Base-by-base conservation (phyloP, 2,888 invertebrate species). In the Osmoderma eremita region DNA sequence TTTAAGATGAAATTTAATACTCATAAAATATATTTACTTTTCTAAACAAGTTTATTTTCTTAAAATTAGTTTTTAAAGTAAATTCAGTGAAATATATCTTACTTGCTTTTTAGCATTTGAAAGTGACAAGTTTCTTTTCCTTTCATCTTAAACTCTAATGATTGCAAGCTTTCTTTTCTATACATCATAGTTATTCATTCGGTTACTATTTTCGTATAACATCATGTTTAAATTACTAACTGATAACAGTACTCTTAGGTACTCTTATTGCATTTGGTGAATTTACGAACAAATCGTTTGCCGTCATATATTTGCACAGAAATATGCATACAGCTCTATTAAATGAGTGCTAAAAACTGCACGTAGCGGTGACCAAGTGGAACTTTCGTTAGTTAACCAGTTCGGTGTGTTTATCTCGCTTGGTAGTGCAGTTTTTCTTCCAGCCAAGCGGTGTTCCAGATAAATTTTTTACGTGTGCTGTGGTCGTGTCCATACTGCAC, bases 111-210 rank as follows among this genome's bases (percentile, higher is more conserved):
- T 24, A 42, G 13, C 10, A 56, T 56, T 56, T 41, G 56, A 56
- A 56, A 56, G 56, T 42, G 56, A 56, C 41, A 56, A 41, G 24
- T 56, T 56, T 13, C 41, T 41, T 56, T 56, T 41, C 22, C 42
- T 56, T 56, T 56, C 56, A 56, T 56, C 56, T 42, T 41, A 20
- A 22, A 22, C 13, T 22, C 41, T 48, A 30, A 30, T 17, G 17
- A 20, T 8, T 20, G 17, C 48, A 17, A 48, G 8, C 20, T 48
- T 20, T 18, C 48, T 48, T 48, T 48, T 20, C 20, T 48, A 17
- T 13, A 3, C 10, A 6, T 17, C 10, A 48, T 6, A 3, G 30
- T 30, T 5, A 30, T 10, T 30, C 1, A 30, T 30, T 30, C 6
- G 10, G 30, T 30, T 30, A 8, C 30, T 30, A 30, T 30, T 30